Conservation (phyloP, 2,888 invertebrate genomes). For the Girardia tigrina region DNA sequence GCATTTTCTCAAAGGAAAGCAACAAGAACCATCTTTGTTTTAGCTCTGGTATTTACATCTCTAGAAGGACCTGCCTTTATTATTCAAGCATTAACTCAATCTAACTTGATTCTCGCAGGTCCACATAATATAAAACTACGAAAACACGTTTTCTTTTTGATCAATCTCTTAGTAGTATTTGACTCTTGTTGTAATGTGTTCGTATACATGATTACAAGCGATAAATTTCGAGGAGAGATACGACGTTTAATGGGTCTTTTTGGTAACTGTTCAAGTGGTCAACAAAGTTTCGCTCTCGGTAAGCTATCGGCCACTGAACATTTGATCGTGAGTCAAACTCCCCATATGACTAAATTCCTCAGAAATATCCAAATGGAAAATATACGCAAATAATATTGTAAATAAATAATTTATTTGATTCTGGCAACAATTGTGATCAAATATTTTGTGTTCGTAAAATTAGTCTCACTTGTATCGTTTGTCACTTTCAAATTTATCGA, state of each 20-base stretch:
- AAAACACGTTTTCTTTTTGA: neutral
- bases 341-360: neutral
- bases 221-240: constrained; percentile 26
- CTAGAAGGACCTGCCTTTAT: constrained; percentile 26
- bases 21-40: constrained; percentile 25
- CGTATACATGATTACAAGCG: constrained; percentile 30
- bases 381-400: neutral
- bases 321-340: neutral
- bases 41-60: constrained; percentile 29
- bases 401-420: neutral
- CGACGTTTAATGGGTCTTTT: constrained; percentile 7
- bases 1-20: constrained; percentile 27
- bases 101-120: neutral
- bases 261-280: neutral
- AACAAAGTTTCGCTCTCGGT: neutral
- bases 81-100: neutral
- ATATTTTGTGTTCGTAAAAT: neutral
- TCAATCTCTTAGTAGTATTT: constrained; percentile 28
- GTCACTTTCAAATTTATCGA: neutral
- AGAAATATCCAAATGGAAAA: constrained; percentile 13
- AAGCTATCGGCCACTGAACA: neutral
- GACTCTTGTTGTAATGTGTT: constrained; percentile 31
- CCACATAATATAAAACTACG: neutral
- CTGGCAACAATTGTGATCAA: neutral
- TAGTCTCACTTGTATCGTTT: constrained; percentile 11